Base-by-base conservation (phyloP, 1,140 invertebrate genomes). In the Copidosoma floridanum region DNA sequence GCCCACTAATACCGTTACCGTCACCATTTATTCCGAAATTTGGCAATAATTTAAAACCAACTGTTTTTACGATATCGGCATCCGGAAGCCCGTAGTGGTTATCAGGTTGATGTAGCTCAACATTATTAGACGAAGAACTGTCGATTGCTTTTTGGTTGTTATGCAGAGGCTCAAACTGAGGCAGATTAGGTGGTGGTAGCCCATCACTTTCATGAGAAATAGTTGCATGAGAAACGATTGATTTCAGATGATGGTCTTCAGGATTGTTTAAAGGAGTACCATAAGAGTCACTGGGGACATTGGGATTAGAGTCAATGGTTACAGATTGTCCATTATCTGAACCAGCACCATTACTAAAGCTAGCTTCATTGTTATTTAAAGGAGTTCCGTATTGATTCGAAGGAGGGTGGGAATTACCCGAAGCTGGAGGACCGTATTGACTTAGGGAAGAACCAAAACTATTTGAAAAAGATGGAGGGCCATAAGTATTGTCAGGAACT, bases 1-100 rank as follows among this genome's bases (percentile, higher is more conserved):
- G 16, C 1, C 24, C 32, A 1, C 21, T 23, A 27, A 29, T 41
- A 26, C 7, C 4, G n/a, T 21, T 14, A 2, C 50, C 12, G 10
- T 52, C 10, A 5, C n/a, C 18, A 24, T 29, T 14, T 6, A 57
- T 32, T 44, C 60, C 61, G 6, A 68, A 54, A 46, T 69, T 67
- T 2, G 81, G 75, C 11, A 78, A 70, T 27, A 82, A 62, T 63
- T 83, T 79, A 54, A 81, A 80, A 20, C 77, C 80, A 14, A 81
- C 71, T 23, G 79, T 80, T 63, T 83, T 81, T 3, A 79, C 59
- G 21, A 77, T 69, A 20, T 72, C 65, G 2, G 58, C 53, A 18
- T 67, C 69, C 1, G 69, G 56, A 57, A 59, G 18, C 50, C 61
- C 65, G 18, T 67, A 71, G 5, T 69, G 67, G 2, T 29, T 41